These are phyloP conservation scores for Aplodontia rufa DNA, from an alignment of 2,113 vertebrate genomes.

Conservation along the genomic window DNA sequence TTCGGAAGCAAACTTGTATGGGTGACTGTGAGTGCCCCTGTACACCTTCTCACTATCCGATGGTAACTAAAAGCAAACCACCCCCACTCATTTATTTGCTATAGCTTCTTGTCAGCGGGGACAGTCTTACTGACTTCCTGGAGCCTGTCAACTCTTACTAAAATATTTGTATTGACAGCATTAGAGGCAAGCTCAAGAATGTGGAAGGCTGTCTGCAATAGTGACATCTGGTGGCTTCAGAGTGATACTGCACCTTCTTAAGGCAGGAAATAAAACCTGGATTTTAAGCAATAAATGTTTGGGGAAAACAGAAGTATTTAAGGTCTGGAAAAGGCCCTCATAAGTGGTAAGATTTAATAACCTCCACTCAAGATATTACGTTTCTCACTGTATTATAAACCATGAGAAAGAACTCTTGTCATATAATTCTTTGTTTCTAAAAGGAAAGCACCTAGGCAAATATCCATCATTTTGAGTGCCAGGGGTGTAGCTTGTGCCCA, in stretches of 20 bases:
- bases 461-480: neutral
- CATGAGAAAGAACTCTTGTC: neutral
- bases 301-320: neutral
- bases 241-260: neutral
- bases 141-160: neutral
- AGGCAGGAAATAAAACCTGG: neutral
- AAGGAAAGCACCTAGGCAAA: neutral
- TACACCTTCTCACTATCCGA: neutral
- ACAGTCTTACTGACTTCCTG: neutral
- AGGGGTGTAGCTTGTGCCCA: neutral
- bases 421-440: neutral
- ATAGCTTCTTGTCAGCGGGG: neutral
- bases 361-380: neutral
- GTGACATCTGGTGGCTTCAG: conserved; percentile 68
- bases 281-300: neutral
- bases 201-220: conserved; percentile 36
- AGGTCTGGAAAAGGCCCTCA: neutral
- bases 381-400: neutral
- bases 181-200: neutral
- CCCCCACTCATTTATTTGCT: neutral
- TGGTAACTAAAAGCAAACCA: neutral
- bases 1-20: neutral
- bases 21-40: neutral
- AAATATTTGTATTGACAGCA: neutral
- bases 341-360: neutral